A percentile compares a stretch with the other conserved stretches of the same genome.
These are phyloP conservation scores for Chloropsis hardwickii DNA, from an alignment of 2,113 vertebrate species.

Conservation along the genomic window DNA sequence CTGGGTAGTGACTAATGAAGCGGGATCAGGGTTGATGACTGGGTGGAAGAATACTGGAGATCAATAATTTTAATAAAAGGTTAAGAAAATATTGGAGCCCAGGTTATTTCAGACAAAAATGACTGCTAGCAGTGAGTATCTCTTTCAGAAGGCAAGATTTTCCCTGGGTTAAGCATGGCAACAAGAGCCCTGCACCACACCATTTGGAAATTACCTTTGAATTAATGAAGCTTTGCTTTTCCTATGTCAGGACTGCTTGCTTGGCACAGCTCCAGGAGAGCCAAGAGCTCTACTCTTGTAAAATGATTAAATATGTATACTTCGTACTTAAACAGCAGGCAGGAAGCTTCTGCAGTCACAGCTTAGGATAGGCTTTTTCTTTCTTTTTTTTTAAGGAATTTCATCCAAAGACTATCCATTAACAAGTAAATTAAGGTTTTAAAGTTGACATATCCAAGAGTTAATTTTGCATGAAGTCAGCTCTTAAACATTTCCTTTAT, in stretches of 20 bases:
- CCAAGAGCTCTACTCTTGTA: conserved; percentile 23
- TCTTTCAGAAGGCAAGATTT: not conserved
- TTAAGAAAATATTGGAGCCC: not conserved
- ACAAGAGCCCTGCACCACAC: not conserved
- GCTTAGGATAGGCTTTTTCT: not conserved
- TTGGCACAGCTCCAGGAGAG: not conserved
- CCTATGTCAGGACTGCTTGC: not conserved
- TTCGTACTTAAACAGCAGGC: conserved; percentile 32
- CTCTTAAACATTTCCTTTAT: conserved; percentile 65
- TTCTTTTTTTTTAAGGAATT: not conserved
- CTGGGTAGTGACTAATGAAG: not conserved
- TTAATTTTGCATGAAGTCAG: conserved; percentile 67
- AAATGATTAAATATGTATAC: conserved; percentile 46
- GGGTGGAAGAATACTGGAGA: accelerated
- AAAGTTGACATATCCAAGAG: conserved; percentile 16
- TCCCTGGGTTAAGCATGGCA: accelerated
- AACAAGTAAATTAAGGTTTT: not conserved
- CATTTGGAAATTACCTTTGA: not conserved
- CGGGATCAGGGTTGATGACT: accelerated
- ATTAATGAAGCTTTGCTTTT: not conserved
- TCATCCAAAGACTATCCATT: not conserved
- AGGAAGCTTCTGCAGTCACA: not conserved
- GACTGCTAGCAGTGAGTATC: not conserved
- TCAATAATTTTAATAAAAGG: not conserved
- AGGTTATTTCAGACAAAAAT: not conserved